These are phyloP conservation scores for Lepidocyrtoides sp. DNA, from an alignment of 2,888 invertebrate species.

Conservation along the genomic window DNA sequence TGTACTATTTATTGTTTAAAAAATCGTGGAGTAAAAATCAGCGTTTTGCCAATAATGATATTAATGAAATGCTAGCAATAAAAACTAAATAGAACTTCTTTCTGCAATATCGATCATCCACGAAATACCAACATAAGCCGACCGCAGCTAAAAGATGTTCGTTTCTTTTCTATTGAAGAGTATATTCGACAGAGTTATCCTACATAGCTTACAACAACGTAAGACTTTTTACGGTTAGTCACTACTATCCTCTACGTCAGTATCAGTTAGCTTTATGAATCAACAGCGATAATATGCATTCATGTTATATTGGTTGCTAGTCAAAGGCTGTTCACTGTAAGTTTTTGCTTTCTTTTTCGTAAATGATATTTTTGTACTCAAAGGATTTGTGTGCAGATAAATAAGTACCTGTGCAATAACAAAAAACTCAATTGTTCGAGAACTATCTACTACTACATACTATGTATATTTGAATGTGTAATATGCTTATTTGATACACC, in stretches of 20 bases:
- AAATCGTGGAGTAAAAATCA: slow-evolving; percentile 9
- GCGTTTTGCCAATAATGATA: slow-evolving; percentile 40
- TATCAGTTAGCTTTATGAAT: neutral
- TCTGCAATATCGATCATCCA: neutral
- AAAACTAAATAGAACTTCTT: neutral
- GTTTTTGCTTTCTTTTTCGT: no score
- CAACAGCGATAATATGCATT: neutral
- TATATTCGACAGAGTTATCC: neutral
- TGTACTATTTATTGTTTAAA: neutral
- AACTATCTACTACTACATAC: neutral
- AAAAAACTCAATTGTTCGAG: neutral
- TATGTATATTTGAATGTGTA: neutral
- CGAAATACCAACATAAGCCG: neutral
- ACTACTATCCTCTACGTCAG: neutral
- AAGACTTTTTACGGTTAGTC: slow-evolving; percentile 48
- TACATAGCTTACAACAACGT: neutral
- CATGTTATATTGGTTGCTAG: no score
- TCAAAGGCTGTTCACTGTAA: no score
- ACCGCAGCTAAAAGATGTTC: neutral
- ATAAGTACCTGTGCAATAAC: no score
- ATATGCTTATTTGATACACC: neutral
- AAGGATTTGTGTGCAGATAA: no score
- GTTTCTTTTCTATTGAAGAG: neutral
- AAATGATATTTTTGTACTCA: no score
- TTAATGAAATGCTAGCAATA: slow-evolving; percentile 57